Conservation (phyloP, 2,888 invertebrate species). For the Heterodera filipjevi region DNA sequence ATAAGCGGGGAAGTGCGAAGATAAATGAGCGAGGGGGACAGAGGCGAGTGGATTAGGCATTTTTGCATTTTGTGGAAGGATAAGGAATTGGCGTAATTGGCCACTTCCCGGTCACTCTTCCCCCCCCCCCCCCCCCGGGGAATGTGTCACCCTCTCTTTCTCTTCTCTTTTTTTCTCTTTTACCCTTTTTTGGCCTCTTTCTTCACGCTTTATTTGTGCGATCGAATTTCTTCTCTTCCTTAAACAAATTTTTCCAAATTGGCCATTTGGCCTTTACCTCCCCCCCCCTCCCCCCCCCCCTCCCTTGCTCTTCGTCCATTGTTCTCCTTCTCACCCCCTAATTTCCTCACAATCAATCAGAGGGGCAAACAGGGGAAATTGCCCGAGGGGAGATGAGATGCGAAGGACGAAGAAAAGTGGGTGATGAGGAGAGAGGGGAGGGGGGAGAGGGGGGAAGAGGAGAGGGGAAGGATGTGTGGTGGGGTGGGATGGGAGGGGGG, state of each 20-base stretch:
- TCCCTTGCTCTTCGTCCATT: not conserved
- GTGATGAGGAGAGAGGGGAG: not conserved
- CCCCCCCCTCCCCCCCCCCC: not conserved
- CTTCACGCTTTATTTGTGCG: not conserved
- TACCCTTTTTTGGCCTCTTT: not conserved
- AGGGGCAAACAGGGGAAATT: not conserved
- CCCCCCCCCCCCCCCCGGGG: not conserved
- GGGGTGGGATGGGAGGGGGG: not conserved
- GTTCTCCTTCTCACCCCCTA: not conserved
- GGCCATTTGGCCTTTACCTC: slow-evolving; percentile 8
- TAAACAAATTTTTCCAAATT: slow-evolving; percentile 16
- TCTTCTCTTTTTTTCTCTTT: not conserved
- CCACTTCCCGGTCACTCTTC: slow-evolving; percentile 9
- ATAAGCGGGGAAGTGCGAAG: not conserved
- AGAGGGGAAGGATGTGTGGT: not conserved
- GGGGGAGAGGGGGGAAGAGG: not conserved
- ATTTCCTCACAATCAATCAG: slow-evolving; percentile 15
- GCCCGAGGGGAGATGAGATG: not conserved
- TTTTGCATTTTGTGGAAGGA: not conserved
- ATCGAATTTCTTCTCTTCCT: slow-evolving; percentile 9
- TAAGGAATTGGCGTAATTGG: slow-evolving; percentile 3
- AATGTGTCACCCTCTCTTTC: not conserved
- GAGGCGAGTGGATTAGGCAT: not conserved
- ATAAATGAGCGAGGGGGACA: not conserved
- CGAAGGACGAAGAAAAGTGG: not conserved